Conservation (phyloP, 2,797 vertebrate genomes). For the Todus mexicanus region DNA sequence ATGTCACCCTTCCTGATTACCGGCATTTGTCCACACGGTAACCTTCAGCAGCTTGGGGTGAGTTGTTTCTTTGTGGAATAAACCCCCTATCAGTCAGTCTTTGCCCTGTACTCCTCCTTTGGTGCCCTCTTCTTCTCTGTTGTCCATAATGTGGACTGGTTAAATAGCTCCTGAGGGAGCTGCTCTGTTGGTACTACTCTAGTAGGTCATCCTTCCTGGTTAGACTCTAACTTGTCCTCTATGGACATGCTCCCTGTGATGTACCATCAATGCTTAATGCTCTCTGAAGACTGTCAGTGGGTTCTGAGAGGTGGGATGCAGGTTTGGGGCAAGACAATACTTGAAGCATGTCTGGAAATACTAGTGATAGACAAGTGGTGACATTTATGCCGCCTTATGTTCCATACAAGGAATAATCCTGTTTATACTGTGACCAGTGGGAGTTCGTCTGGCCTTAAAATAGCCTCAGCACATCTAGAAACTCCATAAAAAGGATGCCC, state of each 20-base stretch:
- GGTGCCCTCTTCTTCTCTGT: neutral
- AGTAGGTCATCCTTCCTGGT: neutral
- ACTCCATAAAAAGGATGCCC: neutral
- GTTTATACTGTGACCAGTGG: neutral
- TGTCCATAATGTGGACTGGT: accelerated
- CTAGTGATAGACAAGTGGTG: neutral
- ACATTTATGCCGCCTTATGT: neutral
- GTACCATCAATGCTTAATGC: accelerated
- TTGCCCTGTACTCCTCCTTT: neutral
- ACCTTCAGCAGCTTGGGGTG: neutral
- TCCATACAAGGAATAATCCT: neutral
- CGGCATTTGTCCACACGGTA: neutral
- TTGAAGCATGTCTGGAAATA: neutral
- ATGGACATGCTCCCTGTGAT: neutral
- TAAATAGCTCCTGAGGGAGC: neutral
- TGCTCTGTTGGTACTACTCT: neutral
- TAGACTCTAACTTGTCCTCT: neutral
- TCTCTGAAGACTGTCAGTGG: neutral
- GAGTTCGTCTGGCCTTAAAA: neutral
- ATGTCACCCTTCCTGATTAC: accelerated
- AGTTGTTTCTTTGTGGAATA: neutral
- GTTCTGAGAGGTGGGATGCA: neutral
- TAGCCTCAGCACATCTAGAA: neutral
- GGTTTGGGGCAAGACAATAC: neutral
- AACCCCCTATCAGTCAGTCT: neutral